These are phyloP conservation scores for Temnothorax unifasciatus DNA, from an alignment of 2,888 invertebrate genomes.

Conservation along the genomic window DNA sequence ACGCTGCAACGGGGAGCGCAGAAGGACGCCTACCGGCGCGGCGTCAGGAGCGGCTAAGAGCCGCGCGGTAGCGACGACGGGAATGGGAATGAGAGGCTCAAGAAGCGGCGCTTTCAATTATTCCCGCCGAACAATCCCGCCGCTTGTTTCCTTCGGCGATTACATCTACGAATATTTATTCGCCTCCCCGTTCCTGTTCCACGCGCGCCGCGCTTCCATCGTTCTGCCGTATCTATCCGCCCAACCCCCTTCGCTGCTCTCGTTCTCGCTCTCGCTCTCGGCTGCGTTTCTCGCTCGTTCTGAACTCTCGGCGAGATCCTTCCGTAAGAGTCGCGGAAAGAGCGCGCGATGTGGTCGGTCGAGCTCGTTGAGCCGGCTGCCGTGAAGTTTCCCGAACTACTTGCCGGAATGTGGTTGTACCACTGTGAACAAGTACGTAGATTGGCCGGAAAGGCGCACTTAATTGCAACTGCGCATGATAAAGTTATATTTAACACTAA, in stretches of 20 bases:
- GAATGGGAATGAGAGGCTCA: conserved; percentile 85
- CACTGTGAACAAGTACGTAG: conserved; percentile 7
- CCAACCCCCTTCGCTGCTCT: conserved; percentile 58
- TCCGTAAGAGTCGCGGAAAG: conserved; percentile 58
- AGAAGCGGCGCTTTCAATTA: conserved; percentile 86
- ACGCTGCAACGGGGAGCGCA: conserved; percentile 63
- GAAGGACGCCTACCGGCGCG: conserved; percentile 58
- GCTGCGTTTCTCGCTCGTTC: conserved; percentile 65
- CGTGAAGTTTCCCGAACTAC: conserved; percentile 24
- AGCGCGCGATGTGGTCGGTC: conserved; percentile 53
- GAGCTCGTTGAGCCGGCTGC: not conserved
- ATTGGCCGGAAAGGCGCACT: not conserved
- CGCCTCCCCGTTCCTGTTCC: conserved; percentile 76
- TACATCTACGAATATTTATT: conserved; percentile 86
- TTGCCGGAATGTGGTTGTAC: conserved; percentile 2
- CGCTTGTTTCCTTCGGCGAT: conserved; percentile 86
- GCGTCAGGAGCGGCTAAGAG: conserved; percentile 56
- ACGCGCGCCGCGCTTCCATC: conserved; percentile 70
- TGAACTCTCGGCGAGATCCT: conserved; percentile 65
- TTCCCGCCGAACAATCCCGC: conserved; percentile 85
- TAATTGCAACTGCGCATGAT: not conserved
- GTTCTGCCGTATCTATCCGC: conserved; percentile 66
- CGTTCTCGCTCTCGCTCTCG: conserved; percentile 55
- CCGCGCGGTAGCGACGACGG: conserved; percentile 72
- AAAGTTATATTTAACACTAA: not conserved